phyloP scores from a whole-genome alignment of 2,888 invertebrate genomes.

The Agonopterix heracliana region DNA sequence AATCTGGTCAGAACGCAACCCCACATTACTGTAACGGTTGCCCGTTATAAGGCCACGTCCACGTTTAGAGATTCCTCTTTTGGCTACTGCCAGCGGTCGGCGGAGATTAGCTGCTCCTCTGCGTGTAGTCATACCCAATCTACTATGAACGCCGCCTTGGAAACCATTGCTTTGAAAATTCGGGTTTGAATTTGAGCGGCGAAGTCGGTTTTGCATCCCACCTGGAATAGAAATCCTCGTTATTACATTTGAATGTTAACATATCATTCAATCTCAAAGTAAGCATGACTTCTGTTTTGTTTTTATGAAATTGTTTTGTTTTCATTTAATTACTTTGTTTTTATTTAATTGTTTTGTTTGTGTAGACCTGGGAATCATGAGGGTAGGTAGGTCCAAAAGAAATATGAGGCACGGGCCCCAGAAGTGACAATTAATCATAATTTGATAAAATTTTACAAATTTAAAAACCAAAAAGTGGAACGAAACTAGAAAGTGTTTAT shows the following conservation, averaged over 20 bases:
- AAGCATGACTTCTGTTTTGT: too few relatives aligned
- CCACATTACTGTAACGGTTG: conserved; percentile 54
- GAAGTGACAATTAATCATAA: too few relatives aligned
- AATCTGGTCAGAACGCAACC: conserved; percentile 68
- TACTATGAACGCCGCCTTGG: conserved; percentile 47
- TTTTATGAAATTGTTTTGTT: too few relatives aligned
- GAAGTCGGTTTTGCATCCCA: conserved; percentile 41
- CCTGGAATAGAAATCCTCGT: conserved; percentile 27
- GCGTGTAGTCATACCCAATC: conserved; percentile 53
- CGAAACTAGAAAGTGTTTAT: too few relatives aligned
- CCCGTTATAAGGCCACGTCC: conserved; percentile 54
- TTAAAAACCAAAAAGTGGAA: too few relatives aligned
- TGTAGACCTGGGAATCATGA: too few relatives aligned
- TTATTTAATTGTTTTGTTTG: too few relatives aligned
- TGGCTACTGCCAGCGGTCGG: conserved; percentile 55
- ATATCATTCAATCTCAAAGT: neutral
- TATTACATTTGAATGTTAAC: neutral
- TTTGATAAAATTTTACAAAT: too few relatives aligned
- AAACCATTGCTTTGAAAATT: conserved; percentile 31
- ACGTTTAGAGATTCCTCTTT: conserved; percentile 62
- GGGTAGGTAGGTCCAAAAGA: too few relatives aligned
- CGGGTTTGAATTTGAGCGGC: conserved; percentile 45
- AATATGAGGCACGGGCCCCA: too few relatives aligned
- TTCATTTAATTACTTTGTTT: too few relatives aligned
- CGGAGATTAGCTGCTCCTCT: conserved; percentile 40